Conservation (phyloP, 2,888 invertebrate species). For the Toxonevra muliebris region DNA sequence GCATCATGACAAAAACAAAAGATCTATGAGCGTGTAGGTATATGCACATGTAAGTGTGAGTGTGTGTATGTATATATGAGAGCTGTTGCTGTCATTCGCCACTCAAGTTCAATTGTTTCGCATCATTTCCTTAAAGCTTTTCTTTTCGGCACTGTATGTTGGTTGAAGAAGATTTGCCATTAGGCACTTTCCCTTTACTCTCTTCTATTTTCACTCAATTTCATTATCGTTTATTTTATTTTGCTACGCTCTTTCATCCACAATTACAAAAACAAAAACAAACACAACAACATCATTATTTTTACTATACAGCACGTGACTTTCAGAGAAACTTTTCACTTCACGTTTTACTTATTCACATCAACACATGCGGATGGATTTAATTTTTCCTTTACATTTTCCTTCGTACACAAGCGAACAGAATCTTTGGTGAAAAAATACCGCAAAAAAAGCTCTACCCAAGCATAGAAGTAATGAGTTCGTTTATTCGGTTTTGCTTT, state of each 20-base stretch:
- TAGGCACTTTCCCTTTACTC: no score
- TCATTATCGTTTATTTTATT: conserved; percentile 6
- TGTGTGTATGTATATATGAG: neutral
- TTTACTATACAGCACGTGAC: conserved; percentile 13
- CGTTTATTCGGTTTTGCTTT: no score
- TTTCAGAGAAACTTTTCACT: no score
- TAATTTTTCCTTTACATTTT: no score
- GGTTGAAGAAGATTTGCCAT: no score
- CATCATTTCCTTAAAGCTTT: conserved; percentile 2
- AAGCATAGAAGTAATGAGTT: no score
- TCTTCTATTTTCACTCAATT: neutral
- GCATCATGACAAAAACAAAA: no score
- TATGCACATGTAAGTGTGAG: neutral
- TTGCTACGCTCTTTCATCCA: conserved; percentile 27
- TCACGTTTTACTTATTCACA: no score
- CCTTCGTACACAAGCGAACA: conserved; percentile 2
- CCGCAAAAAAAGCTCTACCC: conserved; percentile 11
- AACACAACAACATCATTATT: no score
- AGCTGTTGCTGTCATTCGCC: no score
- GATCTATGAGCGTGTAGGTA: neutral
- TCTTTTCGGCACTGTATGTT: no score
- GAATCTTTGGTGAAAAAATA: neutral
- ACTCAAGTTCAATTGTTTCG: conserved; percentile 2
- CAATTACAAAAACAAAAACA: neutral
- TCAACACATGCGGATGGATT: no score